phyloP scores from a whole-genome alignment of 2,888 invertebrate species.

The Pseudococcus longispinus region DNA sequence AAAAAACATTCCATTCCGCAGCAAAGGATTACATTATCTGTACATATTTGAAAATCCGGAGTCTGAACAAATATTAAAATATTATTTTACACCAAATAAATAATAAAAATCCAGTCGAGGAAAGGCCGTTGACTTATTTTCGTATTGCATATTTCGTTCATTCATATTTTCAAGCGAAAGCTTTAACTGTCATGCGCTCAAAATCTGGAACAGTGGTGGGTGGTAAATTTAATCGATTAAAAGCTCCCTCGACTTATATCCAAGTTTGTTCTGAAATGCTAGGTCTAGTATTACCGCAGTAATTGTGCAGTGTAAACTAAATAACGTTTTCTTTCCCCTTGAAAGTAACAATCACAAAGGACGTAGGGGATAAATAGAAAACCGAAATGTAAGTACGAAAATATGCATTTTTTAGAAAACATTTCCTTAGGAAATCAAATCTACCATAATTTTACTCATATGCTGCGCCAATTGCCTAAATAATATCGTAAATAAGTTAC shows the following conservation, averaged over 20 bases:
- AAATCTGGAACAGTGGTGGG: slow-evolving; percentile 55
- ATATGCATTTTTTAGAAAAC: background rate
- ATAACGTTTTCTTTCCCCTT: slow-evolving; percentile 47
- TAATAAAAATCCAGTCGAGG: background rate
- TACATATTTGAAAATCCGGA: background rate
- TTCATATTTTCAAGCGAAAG: slow-evolving; percentile 42
- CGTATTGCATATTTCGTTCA: slow-evolving; percentile 28
- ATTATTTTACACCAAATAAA: background rate
- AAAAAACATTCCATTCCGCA: too few species aligned
- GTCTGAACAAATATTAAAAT: background rate
- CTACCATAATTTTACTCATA: background rate
- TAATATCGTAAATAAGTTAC: background rate
- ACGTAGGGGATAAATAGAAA: slow-evolving; percentile 45
- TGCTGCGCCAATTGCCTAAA: background rate
- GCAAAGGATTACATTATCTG: too few species aligned
- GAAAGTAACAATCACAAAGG: slow-evolving; percentile 32
- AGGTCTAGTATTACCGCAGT: slow-evolving; percentile 53
- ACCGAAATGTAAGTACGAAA: slow-evolving; percentile 47
- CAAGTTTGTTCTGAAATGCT: slow-evolving; percentile 51
- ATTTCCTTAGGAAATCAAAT: background rate
- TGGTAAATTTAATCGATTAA: slow-evolving; percentile 54
- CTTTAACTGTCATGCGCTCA: slow-evolving; percentile 49
- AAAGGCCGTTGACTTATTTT: slow-evolving; percentile 44
- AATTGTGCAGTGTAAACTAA: slow-evolving; percentile 34
- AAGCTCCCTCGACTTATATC: slow-evolving; percentile 54